Percentiles rank a stretch among this genome's conserved stretches.
Evolutionary conservation across 2,888 invertebrate species (phyloP).

Genomic region (Eupithecia subfuscata): DNA sequence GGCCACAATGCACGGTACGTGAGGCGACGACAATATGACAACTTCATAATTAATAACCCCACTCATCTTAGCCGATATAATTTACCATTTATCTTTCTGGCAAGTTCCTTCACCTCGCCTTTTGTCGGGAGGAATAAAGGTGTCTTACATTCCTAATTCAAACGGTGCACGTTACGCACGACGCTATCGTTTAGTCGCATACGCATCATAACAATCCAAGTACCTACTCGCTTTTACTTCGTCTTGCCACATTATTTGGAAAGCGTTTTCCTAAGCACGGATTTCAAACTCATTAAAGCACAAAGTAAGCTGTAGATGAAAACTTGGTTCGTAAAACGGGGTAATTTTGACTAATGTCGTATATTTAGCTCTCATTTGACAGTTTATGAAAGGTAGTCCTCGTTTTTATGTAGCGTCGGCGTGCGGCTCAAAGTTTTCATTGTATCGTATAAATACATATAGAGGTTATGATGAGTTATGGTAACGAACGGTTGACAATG

Average conservation of each 20-base stretch:
- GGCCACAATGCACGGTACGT: slow-evolving; percentile 72
- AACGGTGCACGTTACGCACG: slow-evolving; percentile 80
- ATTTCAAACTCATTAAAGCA: slow-evolving; percentile 25
- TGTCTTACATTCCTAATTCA: slow-evolving; percentile 77
- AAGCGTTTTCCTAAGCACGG: slow-evolving; percentile 41
- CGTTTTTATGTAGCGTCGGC: slow-evolving; percentile 64
- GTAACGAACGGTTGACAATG: slow-evolving; percentile 71
- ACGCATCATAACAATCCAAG: slow-evolving; percentile 43
- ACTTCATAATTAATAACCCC: slow-evolving; percentile 83
- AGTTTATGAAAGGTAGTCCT: slow-evolving; percentile 67
- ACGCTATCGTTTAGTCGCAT: slow-evolving; percentile 66
- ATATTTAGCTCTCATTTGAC: slow-evolving; percentile 63
- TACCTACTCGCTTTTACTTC: slow-evolving; percentile 38
- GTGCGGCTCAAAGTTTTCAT: slow-evolving; percentile 56
- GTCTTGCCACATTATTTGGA: slow-evolving; percentile 46
- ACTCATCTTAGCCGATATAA: slow-evolving; percentile 81
- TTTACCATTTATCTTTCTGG: slow-evolving; percentile 78
- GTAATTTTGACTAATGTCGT: slow-evolving; percentile 63
- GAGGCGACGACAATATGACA: slow-evolving; percentile 79
- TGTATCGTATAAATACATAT: slow-evolving; percentile 66
- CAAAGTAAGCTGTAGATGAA: slow-evolving; percentile 11
- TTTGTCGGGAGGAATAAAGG: slow-evolving; percentile 77
- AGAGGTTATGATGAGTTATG: slow-evolving; percentile 77
- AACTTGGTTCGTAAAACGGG: slow-evolving; percentile 64
- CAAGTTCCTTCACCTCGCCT: slow-evolving; percentile 78